Evolutionary conservation across 2,113 vertebrate species (phyloP).

Genomic region (Seriola dumerili): DNA sequence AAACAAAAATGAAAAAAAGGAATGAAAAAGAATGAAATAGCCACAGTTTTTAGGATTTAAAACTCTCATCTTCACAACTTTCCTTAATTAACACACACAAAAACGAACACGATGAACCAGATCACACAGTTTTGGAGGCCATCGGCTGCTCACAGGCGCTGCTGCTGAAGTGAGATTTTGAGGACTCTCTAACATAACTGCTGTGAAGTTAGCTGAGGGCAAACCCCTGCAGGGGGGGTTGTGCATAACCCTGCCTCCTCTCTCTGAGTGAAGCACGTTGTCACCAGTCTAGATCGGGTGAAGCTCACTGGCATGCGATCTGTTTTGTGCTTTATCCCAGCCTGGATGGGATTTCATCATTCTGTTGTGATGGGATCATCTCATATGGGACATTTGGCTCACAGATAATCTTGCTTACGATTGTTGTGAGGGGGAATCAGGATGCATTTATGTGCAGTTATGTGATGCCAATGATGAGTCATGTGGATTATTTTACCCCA

Average conservation of each 20-base stretch:
- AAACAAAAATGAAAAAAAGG: neutral
- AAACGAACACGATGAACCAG: neutral
- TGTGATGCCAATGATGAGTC: conserved; percentile 53
- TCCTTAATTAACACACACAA: neutral
- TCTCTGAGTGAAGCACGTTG: neutral
- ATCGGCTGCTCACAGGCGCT: too few species aligned
- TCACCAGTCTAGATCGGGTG: conserved; percentile 6
- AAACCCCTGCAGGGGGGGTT: too few species aligned
- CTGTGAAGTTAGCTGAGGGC: neutral
- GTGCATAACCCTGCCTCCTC: too few species aligned
- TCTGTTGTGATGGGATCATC: conserved; percentile 62
- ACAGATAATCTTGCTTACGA: conserved; percentile 59
- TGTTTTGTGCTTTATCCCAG: conserved; percentile 31
- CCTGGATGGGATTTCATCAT: conserved; percentile 52
- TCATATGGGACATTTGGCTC: conserved; percentile 59
- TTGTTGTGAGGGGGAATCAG: conserved; percentile 47
- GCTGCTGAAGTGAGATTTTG: too few species aligned
- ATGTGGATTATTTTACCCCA: conserved; percentile 51
- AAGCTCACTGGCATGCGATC: conserved; percentile 18
- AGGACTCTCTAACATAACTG: too few species aligned
- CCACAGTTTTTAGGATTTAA: neutral
- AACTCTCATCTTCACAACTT: neutral
- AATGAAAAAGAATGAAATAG: neutral
- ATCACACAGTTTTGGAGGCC: neutral
- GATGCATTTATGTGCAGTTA: conserved; percentile 40